Percentiles rank a stretch among this genome's conserved stretches.
phyloP scores from a whole-genome alignment of 2,888 invertebrate species.

The Hypomecis atomaria region DNA sequence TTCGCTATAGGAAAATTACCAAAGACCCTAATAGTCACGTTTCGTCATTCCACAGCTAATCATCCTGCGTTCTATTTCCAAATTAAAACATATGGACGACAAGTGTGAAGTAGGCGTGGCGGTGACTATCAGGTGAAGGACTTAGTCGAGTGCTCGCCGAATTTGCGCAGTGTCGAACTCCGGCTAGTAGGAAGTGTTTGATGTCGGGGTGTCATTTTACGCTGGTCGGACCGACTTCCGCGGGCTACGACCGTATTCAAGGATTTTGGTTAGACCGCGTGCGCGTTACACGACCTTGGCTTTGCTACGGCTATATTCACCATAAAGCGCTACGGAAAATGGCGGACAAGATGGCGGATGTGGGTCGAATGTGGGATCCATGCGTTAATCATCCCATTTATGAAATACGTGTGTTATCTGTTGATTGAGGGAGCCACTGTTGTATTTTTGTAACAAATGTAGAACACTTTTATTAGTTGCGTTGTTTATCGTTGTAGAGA shows the following conservation, averaged over 20 bases:
- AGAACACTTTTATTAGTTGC: background rate
- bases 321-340: slow-evolving; percentile 38
- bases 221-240: slow-evolving; percentile 71
- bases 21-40: background rate
- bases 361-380: slow-evolving; percentile 24
- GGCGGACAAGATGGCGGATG: slow-evolving; percentile 39
- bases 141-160: background rate
- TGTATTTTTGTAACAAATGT: background rate
- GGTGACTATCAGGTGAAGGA: slow-evolving; percentile 3
- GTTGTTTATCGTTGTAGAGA: background rate
- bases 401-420: background rate
- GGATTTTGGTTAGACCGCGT: slow-evolving; percentile 73
- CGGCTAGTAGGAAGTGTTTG: slow-evolving; percentile 53
- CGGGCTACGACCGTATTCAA: slow-evolving; percentile 73
- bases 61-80: background rate
- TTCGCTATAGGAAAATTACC: no score
- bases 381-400: slow-evolving; percentile 17
- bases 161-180: slow-evolving; percentile 23
- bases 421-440: background rate
- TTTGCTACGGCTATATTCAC: slow-evolving; percentile 62
- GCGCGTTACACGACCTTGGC: slow-evolving; percentile 73
- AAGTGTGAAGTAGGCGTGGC: slow-evolving; percentile 3
- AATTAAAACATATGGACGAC: background rate
- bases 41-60: background rate
- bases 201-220: slow-evolving; percentile 59